Conservation (phyloP, 2,888 invertebrate genomes). For the Cerastis leucographa region DNA sequence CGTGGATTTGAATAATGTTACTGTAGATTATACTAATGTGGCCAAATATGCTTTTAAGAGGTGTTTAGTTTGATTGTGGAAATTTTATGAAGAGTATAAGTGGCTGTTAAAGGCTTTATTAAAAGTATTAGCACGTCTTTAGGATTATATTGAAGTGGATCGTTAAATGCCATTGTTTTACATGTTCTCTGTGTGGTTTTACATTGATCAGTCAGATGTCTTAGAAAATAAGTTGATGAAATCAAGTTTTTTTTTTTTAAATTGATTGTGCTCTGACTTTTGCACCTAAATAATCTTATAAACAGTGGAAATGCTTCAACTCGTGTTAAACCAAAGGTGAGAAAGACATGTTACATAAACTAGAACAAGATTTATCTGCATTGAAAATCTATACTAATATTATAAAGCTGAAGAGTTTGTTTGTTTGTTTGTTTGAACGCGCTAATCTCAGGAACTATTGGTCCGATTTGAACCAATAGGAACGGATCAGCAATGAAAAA, state of each 20-base stretch:
- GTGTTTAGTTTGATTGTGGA: conserved; percentile 37
- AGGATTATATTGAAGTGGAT: not conserved
- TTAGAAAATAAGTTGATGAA: not conserved
- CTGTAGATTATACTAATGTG: conserved; percentile 57
- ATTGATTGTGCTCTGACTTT: not conserved
- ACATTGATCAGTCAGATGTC: not conserved
- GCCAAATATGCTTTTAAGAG: conserved; percentile 54
- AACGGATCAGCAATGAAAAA: too few species aligned
- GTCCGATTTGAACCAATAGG: too few species aligned
- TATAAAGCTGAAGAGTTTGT: too few species aligned
- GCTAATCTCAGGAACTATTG: too few species aligned
- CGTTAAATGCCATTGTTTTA: conserved; percentile 21
- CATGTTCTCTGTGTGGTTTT: not conserved
- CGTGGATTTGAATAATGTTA: conserved; percentile 65
- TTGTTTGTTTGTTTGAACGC: too few species aligned
- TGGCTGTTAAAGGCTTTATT: conserved; percentile 27
- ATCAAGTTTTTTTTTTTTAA: not conserved
- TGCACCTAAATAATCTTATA: not conserved
- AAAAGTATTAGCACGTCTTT: not conserved
- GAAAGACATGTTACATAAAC: not conserved
- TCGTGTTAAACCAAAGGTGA: not conserved
- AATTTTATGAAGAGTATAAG: conserved; percentile 38
- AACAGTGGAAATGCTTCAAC: not conserved
- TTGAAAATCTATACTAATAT: too few species aligned
- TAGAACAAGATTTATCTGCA: not conserved